phyloP scores from a whole-genome alignment of 2,113 vertebrate genomes.

The Carlito syrichta region DNA sequence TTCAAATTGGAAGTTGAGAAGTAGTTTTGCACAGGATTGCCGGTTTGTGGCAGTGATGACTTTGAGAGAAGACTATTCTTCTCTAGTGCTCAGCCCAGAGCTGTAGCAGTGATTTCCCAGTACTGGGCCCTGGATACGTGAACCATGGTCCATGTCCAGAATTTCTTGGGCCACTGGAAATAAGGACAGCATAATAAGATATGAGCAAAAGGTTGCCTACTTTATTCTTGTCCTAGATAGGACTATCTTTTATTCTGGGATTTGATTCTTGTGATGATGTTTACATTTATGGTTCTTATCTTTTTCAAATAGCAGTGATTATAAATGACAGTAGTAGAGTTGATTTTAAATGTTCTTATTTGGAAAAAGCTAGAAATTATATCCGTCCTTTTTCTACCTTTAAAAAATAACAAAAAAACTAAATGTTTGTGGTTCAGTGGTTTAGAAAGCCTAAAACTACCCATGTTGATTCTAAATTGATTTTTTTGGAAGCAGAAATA shows the following conservation, averaged over 20 bases:
- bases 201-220: neutral
- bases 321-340: neutral
- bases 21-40: neutral
- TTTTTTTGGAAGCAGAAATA: neutral
- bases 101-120: neutral
- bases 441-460: neutral
- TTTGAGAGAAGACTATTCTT: neutral
- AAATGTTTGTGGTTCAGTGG: neutral
- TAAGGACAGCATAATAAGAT: neutral
- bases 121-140: neutral
- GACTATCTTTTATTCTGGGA: neutral
- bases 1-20: neutral
- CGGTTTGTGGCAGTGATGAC: neutral
- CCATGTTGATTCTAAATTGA: neutral
- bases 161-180: neutral
- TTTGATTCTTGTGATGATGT: neutral
- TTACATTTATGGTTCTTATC: neutral
- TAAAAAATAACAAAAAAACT: no score
- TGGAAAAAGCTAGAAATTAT: conserved; percentile 10
- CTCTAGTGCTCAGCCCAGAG: neutral
- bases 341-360: neutral
- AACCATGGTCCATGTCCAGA: neutral
- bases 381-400: neutral
- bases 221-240: neutral
- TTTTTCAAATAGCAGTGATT: neutral